A percentile compares a stretch with the other conserved stretches of the same genome.
Conservation (phyloP, 2,797 vertebrate genomes). For the Prunella strophiata region DNA sequence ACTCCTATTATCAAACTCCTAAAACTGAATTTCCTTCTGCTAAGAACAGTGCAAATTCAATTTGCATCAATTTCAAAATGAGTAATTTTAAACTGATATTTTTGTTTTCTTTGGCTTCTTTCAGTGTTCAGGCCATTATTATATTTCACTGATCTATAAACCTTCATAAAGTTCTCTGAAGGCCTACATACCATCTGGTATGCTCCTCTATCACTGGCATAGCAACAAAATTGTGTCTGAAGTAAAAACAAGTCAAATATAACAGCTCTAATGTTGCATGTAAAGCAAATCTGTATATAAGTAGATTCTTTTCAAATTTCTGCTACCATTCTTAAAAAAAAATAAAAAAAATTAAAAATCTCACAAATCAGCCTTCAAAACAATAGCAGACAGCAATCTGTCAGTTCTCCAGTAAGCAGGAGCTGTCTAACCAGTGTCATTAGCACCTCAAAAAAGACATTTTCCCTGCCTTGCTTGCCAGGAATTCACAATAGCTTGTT, state of each 20-base stretch:
- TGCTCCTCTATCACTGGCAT: not conserved
- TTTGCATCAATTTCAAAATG: not conserved
- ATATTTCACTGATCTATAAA: not conserved
- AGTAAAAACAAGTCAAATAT: not conserved
- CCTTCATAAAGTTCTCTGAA: not conserved
- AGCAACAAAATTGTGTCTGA: not conserved
- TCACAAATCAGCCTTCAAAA: not conserved
- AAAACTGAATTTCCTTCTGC: not conserved
- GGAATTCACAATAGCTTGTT: not conserved
- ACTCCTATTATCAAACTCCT: not conserved
- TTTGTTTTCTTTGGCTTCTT: not conserved
- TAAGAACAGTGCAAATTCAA: not conserved
- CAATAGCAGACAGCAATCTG: conserved; percentile 2
- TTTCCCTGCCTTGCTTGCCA: conserved; percentile 15
- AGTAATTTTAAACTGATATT: not conserved
- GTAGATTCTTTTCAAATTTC: conserved; percentile 4
- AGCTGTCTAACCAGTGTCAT: not conserved
- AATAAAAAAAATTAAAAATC: not conserved
- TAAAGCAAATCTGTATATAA: not conserved
- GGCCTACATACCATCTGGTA: conserved; percentile 15
- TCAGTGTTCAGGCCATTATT: not conserved
- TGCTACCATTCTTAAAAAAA: not conserved
- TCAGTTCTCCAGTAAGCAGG: not conserved
- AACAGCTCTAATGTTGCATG: not conserved
- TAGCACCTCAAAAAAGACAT: not conserved